A percentile compares a stretch with the other conserved stretches of the same genome.
Evolutionary conservation across 2,113 vertebrate species (phyloP).

Genomic region (Cryptotis parvus): DNA sequence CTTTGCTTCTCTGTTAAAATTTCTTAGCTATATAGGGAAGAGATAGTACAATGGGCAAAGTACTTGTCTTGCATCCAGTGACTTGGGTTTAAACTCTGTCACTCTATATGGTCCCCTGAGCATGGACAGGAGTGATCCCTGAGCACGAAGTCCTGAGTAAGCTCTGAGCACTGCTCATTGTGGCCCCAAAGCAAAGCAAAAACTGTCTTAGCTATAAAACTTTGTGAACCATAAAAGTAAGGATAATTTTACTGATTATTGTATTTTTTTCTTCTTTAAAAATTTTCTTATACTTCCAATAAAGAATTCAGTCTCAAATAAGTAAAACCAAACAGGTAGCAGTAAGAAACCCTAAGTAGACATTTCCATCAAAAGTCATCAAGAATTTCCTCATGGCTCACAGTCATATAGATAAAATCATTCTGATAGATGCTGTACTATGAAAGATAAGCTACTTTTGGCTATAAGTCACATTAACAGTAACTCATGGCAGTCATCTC

Average conservation of each 20-base stretch:
- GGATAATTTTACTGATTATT: slow-evolving; percentile 25
- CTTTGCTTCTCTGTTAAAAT: slow-evolving; percentile 8
- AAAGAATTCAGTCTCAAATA: not conserved
- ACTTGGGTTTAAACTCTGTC: no score
- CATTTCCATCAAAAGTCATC: slow-evolving; percentile 32
- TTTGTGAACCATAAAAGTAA: slow-evolving; percentile 16
- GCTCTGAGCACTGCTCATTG: no score
- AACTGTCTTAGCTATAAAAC: not conserved
- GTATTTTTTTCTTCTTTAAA: not conserved
- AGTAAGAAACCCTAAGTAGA: not conserved
- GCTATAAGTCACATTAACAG: not conserved
- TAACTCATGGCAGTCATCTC: not conserved
- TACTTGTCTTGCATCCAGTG: no score
- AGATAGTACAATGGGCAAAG: no score
- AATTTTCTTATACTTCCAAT: slow-evolving; percentile 5
- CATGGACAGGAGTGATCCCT: no score
- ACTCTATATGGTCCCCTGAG: no score
- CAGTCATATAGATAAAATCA: not conserved
- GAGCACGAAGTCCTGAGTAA: no score
- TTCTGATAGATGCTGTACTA: not conserved
- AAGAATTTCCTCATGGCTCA: not conserved
- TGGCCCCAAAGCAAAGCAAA: no score
- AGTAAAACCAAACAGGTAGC: not conserved
- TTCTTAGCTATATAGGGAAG: not conserved
- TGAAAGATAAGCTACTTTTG: no score